phyloP scores from a whole-genome alignment of 2,113 vertebrate genomes.

The Melanerpes aurifrons region DNA sequence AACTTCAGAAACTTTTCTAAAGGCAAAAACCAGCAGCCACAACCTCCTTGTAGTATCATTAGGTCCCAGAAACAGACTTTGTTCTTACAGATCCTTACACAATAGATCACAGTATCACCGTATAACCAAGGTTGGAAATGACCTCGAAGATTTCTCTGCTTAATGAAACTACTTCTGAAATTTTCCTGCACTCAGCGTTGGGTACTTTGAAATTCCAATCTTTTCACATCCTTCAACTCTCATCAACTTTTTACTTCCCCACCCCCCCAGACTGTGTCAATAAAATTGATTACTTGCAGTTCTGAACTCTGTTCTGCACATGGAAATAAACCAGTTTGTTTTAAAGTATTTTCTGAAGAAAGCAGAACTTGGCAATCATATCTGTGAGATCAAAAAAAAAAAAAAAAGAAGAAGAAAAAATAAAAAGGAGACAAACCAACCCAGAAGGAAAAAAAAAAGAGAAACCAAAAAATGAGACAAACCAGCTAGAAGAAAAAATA shows the following conservation, averaged over 20 bases:
- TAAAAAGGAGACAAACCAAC: no score
- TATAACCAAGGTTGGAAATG: no score
- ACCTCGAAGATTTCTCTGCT: not conserved
- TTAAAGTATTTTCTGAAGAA: constrained; percentile 71
- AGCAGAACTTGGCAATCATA: constrained; percentile 49
- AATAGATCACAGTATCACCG: not conserved
- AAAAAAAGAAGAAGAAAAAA: not conserved
- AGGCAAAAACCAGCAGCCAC: not conserved
- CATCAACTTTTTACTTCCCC: constrained; percentile 69
- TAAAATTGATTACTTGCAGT: constrained; percentile 78
- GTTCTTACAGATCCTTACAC: constrained; percentile 6
- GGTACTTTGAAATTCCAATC: constrained; percentile 72
- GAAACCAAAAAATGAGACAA: no score
- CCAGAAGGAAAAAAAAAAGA: not conserved
- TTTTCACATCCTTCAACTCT: constrained; percentile 76
- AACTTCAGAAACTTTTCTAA: constrained; percentile 50
- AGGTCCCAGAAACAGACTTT: not conserved
- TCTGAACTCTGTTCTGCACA: constrained; percentile 75
- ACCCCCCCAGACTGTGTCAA: constrained; percentile 57
- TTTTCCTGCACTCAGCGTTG: constrained; percentile 25
- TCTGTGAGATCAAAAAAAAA: not conserved
- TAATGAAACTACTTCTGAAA: constrained; percentile 58
- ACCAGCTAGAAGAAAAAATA: no score
- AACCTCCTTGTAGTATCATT: not conserved
- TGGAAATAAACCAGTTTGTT: constrained; percentile 78